A percentile compares a stretch with the other conserved stretches of the same genome.
Evolutionary conservation across 2,888 invertebrate species (phyloP).

Genomic region (Halocaridina rubra): DNA sequence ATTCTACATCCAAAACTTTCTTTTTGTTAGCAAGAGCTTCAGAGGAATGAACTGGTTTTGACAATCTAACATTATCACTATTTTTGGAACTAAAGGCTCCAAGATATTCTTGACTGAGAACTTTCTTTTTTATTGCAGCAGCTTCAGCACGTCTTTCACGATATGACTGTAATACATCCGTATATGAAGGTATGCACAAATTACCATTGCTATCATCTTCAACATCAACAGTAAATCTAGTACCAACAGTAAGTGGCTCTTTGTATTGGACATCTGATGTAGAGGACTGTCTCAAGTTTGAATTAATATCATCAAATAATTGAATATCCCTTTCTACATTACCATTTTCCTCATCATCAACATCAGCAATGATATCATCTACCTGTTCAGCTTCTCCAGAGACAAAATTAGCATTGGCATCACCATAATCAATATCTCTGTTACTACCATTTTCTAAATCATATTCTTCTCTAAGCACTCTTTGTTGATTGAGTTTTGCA

Average conservation of each 20-base stretch:
- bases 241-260: neutral
- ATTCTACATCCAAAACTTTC: conserved; percentile 27
- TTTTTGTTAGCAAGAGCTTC: conserved; percentile 29
- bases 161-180: conserved; percentile 11
- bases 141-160: conserved; percentile 33
- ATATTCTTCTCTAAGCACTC: conserved; percentile 21
- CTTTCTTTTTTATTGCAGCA: conserved; percentile 34
- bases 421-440: neutral
- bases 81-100: conserved; percentile 10
- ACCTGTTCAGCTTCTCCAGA: neutral
- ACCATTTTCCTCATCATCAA: conserved; percentile 11
- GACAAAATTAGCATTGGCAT: conserved; percentile 42
- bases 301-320: conserved; percentile 1
- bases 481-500: neutral
- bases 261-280: neutral
- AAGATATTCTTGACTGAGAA: conserved; percentile 29
- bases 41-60: neutral
- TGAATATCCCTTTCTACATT: neutral
- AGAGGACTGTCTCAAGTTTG: neutral
- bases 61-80: conserved; percentile 18
- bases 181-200: neutral
- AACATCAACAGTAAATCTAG: neutral
- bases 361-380: neutral
- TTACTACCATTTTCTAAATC: neutral
- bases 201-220: conserved; percentile 14